Conservation (phyloP, 2,797 vertebrate genomes). For the Nothura maculosa region DNA sequence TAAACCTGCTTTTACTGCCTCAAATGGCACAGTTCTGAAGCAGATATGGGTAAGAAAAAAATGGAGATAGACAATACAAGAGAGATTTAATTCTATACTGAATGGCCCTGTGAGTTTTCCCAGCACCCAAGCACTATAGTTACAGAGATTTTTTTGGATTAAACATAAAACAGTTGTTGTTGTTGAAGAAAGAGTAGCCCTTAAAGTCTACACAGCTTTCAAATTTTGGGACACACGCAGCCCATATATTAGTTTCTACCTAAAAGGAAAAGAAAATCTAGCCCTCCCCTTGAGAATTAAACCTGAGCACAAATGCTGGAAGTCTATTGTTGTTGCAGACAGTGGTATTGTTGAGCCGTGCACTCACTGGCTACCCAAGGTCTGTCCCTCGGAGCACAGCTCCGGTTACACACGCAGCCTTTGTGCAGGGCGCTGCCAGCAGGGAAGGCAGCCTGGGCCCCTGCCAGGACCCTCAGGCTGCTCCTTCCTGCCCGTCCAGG, state of each 20-base stretch:
- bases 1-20: not conserved
- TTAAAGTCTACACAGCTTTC: not conserved
- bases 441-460: not conserved
- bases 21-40: not conserved
- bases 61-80: not conserved
- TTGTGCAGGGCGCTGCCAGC: not conserved
- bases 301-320: not conserved
- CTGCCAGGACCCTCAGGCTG: slow-evolving; percentile 28
- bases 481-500: slow-evolving; percentile 42
- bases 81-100: not conserved
- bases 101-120: not conserved
- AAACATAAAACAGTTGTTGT: slow-evolving; percentile 19
- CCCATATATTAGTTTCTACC: not conserved
- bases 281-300: not conserved
- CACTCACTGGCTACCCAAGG: not conserved
- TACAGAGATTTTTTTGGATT: not conserved
- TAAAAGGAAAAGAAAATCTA: not conserved
- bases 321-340: not conserved
- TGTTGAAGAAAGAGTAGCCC: not conserved
- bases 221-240: not conserved
- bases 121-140: not conserved
- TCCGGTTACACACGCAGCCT: not conserved
- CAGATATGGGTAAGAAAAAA: not conserved
- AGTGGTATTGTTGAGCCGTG: not conserved
- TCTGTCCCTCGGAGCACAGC: not conserved